These are phyloP conservation scores for Myripristis murdjan DNA, from an alignment of 2,797 vertebrate genomes.

Conservation along the genomic window DNA sequence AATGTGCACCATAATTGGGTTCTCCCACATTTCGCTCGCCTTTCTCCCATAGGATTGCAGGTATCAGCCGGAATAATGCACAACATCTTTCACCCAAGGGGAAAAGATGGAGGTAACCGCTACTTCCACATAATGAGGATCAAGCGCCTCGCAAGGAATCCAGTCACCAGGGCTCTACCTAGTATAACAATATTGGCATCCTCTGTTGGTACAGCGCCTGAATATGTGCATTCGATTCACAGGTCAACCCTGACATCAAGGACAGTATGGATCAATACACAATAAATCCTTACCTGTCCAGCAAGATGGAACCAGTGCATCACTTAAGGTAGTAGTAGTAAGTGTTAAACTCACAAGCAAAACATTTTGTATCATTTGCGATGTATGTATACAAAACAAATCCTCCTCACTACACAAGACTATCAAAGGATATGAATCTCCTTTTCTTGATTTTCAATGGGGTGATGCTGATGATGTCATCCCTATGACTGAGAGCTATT, in stretches of 20 bases:
- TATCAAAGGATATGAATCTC: too few relatives aligned
- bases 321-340: neutral
- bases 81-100: conserved; percentile 40
- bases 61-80: neutral
- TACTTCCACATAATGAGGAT: conserved; percentile 39
- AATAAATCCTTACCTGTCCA: neutral
- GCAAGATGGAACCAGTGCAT: neutral
- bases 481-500: too few relatives aligned
- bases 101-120: conserved; percentile 7
- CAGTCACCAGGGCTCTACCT: conserved; percentile 13
- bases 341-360: neutral
- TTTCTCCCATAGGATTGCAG: too few relatives aligned
- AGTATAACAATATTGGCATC: neutral
- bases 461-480: too few relatives aligned
- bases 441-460: too few relatives aligned
- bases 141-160: conserved; percentile 10
- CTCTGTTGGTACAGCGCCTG: neutral
- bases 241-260: neutral
- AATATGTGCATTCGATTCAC: neutral
- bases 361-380: neutral
- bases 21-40: too few relatives aligned
- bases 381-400: too few relatives aligned
- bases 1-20: too few relatives aligned
- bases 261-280: conserved; percentile 1
- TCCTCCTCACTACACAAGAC: too few relatives aligned